Conservation (phyloP, 2,113 vertebrate species). For the Xerus inauris region DNA sequence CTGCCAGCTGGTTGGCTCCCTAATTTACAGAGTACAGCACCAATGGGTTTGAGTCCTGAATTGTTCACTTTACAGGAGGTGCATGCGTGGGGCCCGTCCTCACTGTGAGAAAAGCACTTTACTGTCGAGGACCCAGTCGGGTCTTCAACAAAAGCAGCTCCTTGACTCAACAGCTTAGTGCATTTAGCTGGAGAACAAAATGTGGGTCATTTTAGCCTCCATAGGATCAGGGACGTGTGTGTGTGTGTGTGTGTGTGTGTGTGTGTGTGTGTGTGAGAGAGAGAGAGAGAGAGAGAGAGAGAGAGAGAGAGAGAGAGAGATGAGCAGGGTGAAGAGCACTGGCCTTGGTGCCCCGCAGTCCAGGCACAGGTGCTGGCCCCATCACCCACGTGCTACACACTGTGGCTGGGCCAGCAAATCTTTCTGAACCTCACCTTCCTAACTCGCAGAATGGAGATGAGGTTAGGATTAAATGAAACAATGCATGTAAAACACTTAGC, state of each 20-base stretch:
- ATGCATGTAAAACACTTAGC: background rate
- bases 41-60: background rate
- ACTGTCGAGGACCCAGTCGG: background rate
- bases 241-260: too few species aligned
- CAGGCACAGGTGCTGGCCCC: background rate
- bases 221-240: background rate
- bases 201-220: background rate
- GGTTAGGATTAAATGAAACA: background rate
- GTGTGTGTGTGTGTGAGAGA: too few species aligned
- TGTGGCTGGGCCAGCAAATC: background rate
- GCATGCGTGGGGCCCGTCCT: background rate
- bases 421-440: background rate
- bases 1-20: background rate
- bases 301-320: background rate
- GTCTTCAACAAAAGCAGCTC: background rate
- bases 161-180: background rate
- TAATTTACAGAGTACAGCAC: background rate
- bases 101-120: background rate
- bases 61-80: background rate
- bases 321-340: background rate
- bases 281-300: too few species aligned
- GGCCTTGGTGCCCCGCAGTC: background rate
- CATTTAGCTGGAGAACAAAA: background rate
- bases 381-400: background rate
- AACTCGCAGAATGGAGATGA: background rate